These are phyloP conservation scores for Encarsia formosa DNA, from an alignment of 2,888 invertebrate genomes.

Conservation along the genomic window DNA sequence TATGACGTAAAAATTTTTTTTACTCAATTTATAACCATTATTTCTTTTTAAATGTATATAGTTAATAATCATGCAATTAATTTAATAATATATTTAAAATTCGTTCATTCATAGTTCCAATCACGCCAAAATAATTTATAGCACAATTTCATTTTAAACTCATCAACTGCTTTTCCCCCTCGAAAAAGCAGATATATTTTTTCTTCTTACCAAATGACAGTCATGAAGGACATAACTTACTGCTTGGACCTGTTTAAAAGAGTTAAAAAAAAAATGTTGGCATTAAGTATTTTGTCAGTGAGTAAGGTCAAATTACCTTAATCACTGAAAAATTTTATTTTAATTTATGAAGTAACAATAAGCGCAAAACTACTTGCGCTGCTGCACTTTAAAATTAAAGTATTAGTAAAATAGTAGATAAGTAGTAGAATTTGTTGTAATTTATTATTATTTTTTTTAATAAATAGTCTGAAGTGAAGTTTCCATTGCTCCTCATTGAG, in stretches of 20 bases:
- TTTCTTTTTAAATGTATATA: slow-evolving; percentile 4
- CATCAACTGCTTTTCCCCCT: slow-evolving; percentile 51
- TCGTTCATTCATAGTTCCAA: no score
- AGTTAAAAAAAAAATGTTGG: neutral
- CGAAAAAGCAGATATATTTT: slow-evolving; percentile 47
- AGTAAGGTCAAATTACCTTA: slow-evolving; percentile 20
- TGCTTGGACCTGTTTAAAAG: slow-evolving; percentile 18
- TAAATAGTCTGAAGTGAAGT: slow-evolving; percentile 2
- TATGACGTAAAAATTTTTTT: slow-evolving; percentile 33
- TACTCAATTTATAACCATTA: no score
- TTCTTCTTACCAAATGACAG: slow-evolving; percentile 37
- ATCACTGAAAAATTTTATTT: slow-evolving; percentile 13
- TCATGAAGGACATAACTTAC: slow-evolving; percentile 19
- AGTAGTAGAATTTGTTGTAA: neutral
- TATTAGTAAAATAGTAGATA: slow-evolving; percentile 17
- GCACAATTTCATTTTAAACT: no score
- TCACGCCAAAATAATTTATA: no score
- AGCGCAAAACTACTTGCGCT: no score
- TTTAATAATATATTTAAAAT: slow-evolving; percentile 25
- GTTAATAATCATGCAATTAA: slow-evolving; percentile 4
- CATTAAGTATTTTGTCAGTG: slow-evolving; percentile 9
- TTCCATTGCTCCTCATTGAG: slow-evolving; percentile 15
- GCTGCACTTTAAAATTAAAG: slow-evolving; percentile 17
- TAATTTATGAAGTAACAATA: neutral
- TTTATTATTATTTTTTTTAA: neutral